These are phyloP conservation scores for Panopea generosa DNA, from an alignment of 2,888 invertebrate genomes.

Conservation along the genomic window DNA sequence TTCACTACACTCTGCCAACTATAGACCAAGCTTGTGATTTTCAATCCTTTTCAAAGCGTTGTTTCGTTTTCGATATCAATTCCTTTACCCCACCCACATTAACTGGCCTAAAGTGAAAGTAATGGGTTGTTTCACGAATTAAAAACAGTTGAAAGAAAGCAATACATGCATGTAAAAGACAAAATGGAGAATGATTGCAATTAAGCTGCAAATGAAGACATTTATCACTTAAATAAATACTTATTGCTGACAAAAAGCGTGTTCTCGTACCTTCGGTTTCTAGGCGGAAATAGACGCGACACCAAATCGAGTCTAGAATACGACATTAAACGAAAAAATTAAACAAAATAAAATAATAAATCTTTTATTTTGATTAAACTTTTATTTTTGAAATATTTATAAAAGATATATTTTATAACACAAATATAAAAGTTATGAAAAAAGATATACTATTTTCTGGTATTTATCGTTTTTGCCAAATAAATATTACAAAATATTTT, in stretches of 20 bases:
- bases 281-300: slow-evolving; percentile 53
- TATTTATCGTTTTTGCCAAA: no score
- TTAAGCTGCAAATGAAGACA: no score
- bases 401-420: not conserved
- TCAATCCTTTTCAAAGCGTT: no score
- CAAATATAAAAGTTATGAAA: not conserved
- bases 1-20: no score
- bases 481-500: no score
- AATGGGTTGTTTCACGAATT: not conserved
- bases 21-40: no score
- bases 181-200: no score
- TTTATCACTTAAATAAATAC: no score
- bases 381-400: not conserved
- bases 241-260: slow-evolving; percentile 3
- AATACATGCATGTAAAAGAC: no score
- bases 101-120: slow-evolving; percentile 26
- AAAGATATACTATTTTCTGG: no score
- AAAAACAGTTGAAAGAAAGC: not conserved
- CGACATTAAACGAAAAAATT: not conserved
- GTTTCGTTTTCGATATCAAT: no score
- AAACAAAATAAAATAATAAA: not conserved
- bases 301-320: not conserved
- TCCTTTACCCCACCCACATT: slow-evolving; percentile 26
- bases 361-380: not conserved
- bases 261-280: slow-evolving; percentile 54